phyloP scores from a whole-genome alignment of 1,140 invertebrate genomes.

The Solen grandis region DNA sequence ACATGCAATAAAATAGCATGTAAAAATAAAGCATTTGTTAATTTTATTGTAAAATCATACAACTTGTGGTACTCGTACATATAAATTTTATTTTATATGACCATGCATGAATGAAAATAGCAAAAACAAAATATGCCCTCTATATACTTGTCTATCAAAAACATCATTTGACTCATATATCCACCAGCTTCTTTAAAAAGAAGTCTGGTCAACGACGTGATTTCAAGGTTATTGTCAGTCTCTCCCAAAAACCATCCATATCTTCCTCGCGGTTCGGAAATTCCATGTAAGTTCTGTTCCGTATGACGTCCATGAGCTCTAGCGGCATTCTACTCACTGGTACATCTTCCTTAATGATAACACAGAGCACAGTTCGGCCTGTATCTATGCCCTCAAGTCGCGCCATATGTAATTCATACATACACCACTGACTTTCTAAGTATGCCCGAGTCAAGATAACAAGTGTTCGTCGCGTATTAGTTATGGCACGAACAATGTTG shows the following conservation, averaged over 20 bases:
- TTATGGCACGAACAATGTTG: constrained; percentile 84
- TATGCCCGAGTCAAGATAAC: constrained; percentile 85
- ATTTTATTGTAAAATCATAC: no score
- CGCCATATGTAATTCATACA: constrained; percentile 84
- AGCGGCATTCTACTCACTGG: constrained; percentile 29
- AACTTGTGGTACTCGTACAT: no score
- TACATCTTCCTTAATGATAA: constrained; percentile 58
- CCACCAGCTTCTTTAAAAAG: no score
- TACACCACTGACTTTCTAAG: constrained; percentile 85
- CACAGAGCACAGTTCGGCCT: constrained; percentile 58
- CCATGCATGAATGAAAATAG: no score
- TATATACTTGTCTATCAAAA: no score
- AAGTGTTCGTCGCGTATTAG: constrained; percentile 84
- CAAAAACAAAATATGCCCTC: no score
- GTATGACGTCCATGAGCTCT: constrained; percentile 49
- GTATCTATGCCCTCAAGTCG: constrained; percentile 57
- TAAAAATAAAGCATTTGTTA: no score
- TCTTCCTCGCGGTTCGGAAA: constrained; percentile 24
- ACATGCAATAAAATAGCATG: no score
- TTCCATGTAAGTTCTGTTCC: constrained; percentile 54
- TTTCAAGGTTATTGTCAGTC: constrained; percentile 7
- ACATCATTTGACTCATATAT: no score
- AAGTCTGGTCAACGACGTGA: no score
- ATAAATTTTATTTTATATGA: no score
- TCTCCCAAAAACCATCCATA: constrained; percentile 43